phyloP scores from a whole-genome alignment of 2,888 invertebrate species.

The Chrysolina oricalcia region DNA sequence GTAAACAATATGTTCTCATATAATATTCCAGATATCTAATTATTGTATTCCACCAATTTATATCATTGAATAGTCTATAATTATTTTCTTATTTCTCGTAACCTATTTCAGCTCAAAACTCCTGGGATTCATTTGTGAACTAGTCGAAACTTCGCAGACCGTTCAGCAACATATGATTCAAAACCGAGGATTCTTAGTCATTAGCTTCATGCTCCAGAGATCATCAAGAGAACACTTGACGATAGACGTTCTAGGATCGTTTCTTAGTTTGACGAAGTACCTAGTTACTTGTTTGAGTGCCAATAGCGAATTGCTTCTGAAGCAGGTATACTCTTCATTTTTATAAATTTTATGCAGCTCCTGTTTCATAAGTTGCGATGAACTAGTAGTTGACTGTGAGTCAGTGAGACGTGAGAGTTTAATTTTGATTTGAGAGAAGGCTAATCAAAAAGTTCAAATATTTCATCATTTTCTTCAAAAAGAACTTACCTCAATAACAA shows the following conservation, averaged over 20 bases:
- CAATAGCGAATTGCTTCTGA: slow-evolving; percentile 91
- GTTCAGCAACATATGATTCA: slow-evolving; percentile 99
- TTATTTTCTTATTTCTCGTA: background rate
- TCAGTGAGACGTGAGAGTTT: background rate
- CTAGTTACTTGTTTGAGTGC: slow-evolving; percentile 94
- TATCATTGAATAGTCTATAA: too few species aligned
- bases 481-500: too few species aligned
- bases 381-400: background rate
- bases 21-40: too few species aligned
- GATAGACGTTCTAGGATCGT: slow-evolving; percentile 93
- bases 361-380: background rate
- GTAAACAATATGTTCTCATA: too few species aligned
- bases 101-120: slow-evolving; percentile 86
- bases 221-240: slow-evolving; percentile 95
- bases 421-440: background rate
- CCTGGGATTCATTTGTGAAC: slow-evolving; percentile 96
- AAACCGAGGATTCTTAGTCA: slow-evolving; percentile 97
- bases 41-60: too few species aligned
- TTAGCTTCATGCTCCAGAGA: slow-evolving; percentile 96
- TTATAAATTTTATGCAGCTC: background rate
- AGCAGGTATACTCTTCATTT: slow-evolving; percentile 80
- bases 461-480: too few species aligned
- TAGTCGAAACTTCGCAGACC: slow-evolving; percentile 96
- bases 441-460: too few species aligned
- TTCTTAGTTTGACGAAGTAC: slow-evolving; percentile 92